Conservation (phyloP, 2,797 vertebrate genomes). For the Poliocrania exsul region DNA sequence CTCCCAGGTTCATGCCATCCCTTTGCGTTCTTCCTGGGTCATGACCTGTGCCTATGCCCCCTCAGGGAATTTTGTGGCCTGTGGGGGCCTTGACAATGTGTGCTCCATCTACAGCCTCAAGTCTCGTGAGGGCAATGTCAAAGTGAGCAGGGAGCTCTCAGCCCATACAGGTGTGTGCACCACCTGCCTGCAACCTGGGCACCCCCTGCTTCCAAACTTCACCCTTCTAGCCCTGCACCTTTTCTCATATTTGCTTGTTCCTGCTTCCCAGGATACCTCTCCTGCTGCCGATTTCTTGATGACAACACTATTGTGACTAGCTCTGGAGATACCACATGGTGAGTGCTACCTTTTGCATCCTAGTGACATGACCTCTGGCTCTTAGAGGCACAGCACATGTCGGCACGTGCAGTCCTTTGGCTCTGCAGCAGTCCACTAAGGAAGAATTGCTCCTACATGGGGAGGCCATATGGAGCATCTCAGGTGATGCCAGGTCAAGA, state of each 20-base stretch:
- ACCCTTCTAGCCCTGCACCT: neutral
- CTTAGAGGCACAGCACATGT: neutral
- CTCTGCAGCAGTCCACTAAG: neutral
- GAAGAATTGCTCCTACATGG: neutral
- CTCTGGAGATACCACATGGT: constrained; percentile 97
- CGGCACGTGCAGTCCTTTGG: neutral
- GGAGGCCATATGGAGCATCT: neutral
- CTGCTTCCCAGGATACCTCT: constrained; percentile 87
- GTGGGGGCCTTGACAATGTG: constrained; percentile 97
- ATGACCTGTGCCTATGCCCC: constrained; percentile 98
- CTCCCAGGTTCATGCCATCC: constrained; percentile 92
- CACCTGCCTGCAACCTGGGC: neutral
- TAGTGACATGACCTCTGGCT: neutral
- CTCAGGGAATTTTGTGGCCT: constrained; percentile 96
- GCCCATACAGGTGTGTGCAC: constrained; percentile 88
- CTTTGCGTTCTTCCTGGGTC: constrained; percentile 96
- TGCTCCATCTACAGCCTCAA: constrained; percentile 98
- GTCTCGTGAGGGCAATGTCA: constrained; percentile 93
- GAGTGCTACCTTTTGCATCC: constrained; percentile 37
- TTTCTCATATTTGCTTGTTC: neutral
- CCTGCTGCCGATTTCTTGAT: constrained; percentile 94
- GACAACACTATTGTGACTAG: constrained; percentile 95
- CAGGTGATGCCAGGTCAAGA: neutral
- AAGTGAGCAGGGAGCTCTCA: constrained; percentile 94
- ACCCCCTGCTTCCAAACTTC: neutral